Base-by-base conservation (phyloP, 2,797 vertebrate genomes). In the Euphonia xanthogaster region DNA sequence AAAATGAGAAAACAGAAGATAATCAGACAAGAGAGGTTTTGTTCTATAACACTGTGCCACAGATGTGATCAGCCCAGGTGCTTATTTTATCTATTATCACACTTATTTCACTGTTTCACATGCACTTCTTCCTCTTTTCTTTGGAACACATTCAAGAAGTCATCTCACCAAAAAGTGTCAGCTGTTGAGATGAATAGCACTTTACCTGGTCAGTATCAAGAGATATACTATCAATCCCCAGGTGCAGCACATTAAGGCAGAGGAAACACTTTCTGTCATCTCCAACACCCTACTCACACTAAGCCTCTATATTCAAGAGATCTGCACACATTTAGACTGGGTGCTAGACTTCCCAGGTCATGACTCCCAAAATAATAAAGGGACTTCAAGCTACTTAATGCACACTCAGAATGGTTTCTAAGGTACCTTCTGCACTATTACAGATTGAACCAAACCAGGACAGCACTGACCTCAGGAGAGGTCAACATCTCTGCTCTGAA, bases 1-100 rank as follows among this genome's bases (percentile, higher is more conserved):
- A 72, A 79, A 86, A 75, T 3, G 15, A 62, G 39, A 76, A 73
- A 79, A 86, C 14, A 1, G 66, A 81, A 75, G 50, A 87, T 50
- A 86, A 74, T 12, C 55, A 77, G 58, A 91, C 50, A 95, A 88
- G 80, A 92, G 81, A 72, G 27, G 8, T 28, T 77, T 87, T 96
- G 92, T 94, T 93, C 33, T 87, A 74, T 72, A 83, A 58, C 53
- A 47, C 42, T 42, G 19, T 9, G 10, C 39, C 80, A 61, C 39
- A 53, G 40, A 76, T 30, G 19, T 78, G 71, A 53, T 40, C 71
- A 90, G 42, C 28, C 83, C 81, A 93, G 94, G 77, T 94, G 86
- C 57, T 80, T 30, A 58, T 79, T 82, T 88, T 76, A 87, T 62
- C 84, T 82, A 17, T 76, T 80, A 73, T 33, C 51, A 74, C 4